Base-by-base conservation (phyloP, 1,140 invertebrate genomes). In the Holotrichia oblita region DNA sequence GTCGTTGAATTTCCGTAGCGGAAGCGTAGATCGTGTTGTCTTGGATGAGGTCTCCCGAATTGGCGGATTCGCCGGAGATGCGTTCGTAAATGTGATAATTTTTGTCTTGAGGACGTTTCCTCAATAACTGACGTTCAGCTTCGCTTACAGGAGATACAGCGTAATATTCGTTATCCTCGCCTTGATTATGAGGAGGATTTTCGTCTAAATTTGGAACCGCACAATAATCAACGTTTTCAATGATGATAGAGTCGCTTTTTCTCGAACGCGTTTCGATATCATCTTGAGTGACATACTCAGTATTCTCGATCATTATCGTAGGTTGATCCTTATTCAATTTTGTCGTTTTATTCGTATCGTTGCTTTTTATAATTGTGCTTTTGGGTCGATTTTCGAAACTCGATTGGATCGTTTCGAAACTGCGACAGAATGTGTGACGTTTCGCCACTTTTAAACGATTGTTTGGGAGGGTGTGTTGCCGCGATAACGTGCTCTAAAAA, bases 81-180 rank as follows among this genome's bases (percentile, higher is more conserved):
- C 48, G 41, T 78, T 80, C 77, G 41, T 80, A 79, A 6, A 80
- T 79, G 64, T 81, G 61, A 3, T 69, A 8, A 14, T 34, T 69
- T 9, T 34, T 8, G 0, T 69, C 61, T 22, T 2, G 2, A 2
- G 61, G 24, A 0, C 9, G 4, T 22, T 69, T 69, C 22, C 61
- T 27, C 24, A 69, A 34, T 24, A 27, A 69, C 8, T 24, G 6
- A 7, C 27, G 61, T 69, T 69, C 61, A 69, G 61, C 61, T 27
- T 69, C 61, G 22, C 2, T 69, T 22, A 34, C 3, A 6, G 61
- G 22, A 8, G 61, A 69, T 12, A 69, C 12, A 2, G 61, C 61
- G 61, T 69, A 69, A 69, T 69, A 69, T 27, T 69, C 61, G 2
- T 69, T 22, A 8, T 14, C 61, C 27, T 22, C 61, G 9, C n/a